Evolutionary conservation across 2,888 invertebrate species (phyloP), one percentile per base, ranked within the genome.

Genomic region (Ctena decussata): DNA sequence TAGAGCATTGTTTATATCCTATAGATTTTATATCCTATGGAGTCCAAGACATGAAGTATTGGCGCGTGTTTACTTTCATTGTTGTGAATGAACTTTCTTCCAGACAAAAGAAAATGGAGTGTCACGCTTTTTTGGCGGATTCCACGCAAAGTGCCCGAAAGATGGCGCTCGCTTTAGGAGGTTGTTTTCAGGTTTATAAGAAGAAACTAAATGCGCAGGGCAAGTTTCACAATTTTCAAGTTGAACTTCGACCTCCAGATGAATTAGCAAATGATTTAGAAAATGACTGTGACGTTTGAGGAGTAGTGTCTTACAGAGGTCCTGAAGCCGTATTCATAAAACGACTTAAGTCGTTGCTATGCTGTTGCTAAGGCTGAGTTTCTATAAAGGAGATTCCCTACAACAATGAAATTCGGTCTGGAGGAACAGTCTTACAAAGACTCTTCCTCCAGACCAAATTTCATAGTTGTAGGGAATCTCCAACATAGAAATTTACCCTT

Each of bases 1-100:
- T 93, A 5, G 81, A 85, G 0, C 81, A 75, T 5, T 94, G 93
- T 2, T 79, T 94, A 18, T 89, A 95, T 12, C 95, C 96, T 0
- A 94, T 96, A 24, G 94, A 95, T 86, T 94, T 95, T 82, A 94
- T 96, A 35, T 95, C 95, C 0, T 96, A 95, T 90, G 95, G 95
- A 32, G 95, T 95, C 8, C 96, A 96, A 88, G 95, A 95, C 82
- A 92, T 94, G 77, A 94, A 94, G 77, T 95, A 93, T 86, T 94
- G 94, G 91, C 89, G 94, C 24, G 92, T 96, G 18, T 95, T 95
- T 84, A 92, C 93, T 15, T 95, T 94, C 83, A 95, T 96, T 77
- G 92, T 95, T n/a, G 95, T 96, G 5, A 92, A 94, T 21, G 94
- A 95, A 87, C 86, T 95, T 70, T 93, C 93, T 12, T 92, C 93